phyloP scores from a whole-genome alignment of 2,797 vertebrate genomes.

The Apogon talboti region DNA sequence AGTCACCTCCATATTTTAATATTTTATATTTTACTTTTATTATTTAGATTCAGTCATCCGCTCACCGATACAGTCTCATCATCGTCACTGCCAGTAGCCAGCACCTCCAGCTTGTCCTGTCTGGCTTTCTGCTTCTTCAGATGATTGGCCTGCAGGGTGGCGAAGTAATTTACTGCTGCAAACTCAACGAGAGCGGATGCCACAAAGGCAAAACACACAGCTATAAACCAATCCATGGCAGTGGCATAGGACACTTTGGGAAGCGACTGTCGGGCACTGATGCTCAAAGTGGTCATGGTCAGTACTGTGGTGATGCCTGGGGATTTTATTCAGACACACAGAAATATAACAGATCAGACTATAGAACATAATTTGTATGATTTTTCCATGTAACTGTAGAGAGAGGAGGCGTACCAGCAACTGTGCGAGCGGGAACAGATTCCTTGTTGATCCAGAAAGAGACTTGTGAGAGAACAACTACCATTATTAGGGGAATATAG shows the following conservation, averaged over 20 bases:
- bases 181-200: conserved; percentile 97
- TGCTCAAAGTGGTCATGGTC: conserved; percentile 98
- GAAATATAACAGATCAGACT: neutral
- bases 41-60: neutral
- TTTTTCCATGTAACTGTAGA: neutral
- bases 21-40: neutral
- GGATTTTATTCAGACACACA: conserved; percentile 9
- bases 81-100: conserved; percentile 83
- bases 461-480: conserved; percentile 86
- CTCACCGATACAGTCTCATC: conserved; percentile 77
- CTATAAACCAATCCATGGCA: conserved; percentile 99
- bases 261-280: conserved; percentile 96
- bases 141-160: conserved; percentile 87
- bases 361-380: conserved; percentile 2
- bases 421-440: conserved; percentile 86
- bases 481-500: conserved; percentile 86
- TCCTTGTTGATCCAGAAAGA: conserved; percentile 91
- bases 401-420: conserved; percentile 76
- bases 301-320: conserved; percentile 96
- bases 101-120: conserved; percentile 82
- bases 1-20: neutral
- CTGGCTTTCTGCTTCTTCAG: conserved; percentile 81
- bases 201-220: conserved; percentile 97
- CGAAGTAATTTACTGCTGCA: conserved; percentile 97
- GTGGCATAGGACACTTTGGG: conserved; percentile 98